Percentiles rank a stretch among this genome's conserved stretches.
Conservation (phyloP, 2,113 vertebrate species). For the Cichladusa arquata region DNA sequence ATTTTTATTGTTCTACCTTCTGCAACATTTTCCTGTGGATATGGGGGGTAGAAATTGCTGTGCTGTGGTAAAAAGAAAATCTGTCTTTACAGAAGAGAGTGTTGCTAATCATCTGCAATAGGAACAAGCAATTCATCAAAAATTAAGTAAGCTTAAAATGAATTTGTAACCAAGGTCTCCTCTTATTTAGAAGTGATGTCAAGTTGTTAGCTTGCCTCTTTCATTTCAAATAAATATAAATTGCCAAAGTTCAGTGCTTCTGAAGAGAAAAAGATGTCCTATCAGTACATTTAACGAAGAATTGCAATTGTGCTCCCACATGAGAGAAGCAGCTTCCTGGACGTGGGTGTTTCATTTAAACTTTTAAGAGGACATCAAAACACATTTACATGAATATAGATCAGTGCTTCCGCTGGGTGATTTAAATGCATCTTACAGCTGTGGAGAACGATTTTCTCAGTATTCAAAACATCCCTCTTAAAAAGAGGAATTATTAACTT, state of each 20-base stretch:
- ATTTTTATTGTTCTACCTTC: neutral
- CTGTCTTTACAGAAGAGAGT: neutral
- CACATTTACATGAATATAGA: constrained; percentile 59
- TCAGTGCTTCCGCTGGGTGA: constrained; percentile 37
- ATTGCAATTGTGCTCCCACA: constrained; percentile 21
- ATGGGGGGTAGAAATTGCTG: neutral
- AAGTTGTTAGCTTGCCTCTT: neutral
- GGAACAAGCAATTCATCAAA: neutral
- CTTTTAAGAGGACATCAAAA: constrained; percentile 61
- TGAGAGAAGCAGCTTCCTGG: constrained; percentile 49
- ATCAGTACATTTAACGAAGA: neutral
- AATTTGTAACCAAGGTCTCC: neutral
- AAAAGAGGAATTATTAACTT: neutral
- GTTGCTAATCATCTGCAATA: neutral
- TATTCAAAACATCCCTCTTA: constrained; percentile 13
- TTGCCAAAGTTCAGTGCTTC: neutral
- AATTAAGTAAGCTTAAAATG: neutral
- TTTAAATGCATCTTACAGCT: constrained; percentile 57
- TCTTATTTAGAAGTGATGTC: neutral
- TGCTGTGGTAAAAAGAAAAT: neutral
- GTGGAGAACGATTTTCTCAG: constrained; percentile 21
- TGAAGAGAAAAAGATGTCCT: constrained; percentile 34
- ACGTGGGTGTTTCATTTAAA: constrained; percentile 58
- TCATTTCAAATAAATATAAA: constrained; percentile 4
- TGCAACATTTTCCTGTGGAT: neutral